phyloP scores from a whole-genome alignment of 2,888 invertebrate species.

The Oscheius sp. region DNA sequence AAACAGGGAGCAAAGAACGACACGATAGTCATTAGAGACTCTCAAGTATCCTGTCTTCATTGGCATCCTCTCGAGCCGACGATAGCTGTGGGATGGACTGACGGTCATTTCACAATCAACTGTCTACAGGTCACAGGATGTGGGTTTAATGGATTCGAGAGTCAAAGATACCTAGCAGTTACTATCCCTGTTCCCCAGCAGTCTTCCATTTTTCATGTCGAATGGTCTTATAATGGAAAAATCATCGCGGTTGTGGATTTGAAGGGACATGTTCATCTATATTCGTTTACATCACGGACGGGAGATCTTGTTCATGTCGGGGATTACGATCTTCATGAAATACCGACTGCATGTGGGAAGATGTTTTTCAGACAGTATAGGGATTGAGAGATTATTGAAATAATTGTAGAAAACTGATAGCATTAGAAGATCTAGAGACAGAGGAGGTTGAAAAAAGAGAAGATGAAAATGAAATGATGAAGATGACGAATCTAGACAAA shows the following conservation, averaged over 20 bases:
- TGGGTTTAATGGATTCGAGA: too few species aligned
- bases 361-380: constrained; percentile 12
- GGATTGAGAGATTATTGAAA: neutral
- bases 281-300: neutral
- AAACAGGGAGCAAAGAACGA: constrained; percentile 4
- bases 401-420: neutral
- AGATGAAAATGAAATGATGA: neutral
- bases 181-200: neutral
- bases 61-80: constrained; percentile 62
- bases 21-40: neutral
- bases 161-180: neutral
- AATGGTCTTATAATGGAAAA: constrained; percentile 25
- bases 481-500: constrained; percentile 11
- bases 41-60: constrained; percentile 32
- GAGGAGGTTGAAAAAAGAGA: neutral
- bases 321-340: constrained; percentile 15
- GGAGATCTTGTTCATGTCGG: constrained; percentile 16
- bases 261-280: constrained; percentile 18
- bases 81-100: constrained; percentile 61
- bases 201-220: constrained; percentile 5
- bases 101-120: constrained; percentile 39
- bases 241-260: neutral
- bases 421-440: neutral
- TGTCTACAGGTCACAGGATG: neutral
- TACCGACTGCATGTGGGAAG: constrained; percentile 3